Conservation (phyloP, 1,140 invertebrate species). For the Cyrtorhinus lividipennis region DNA sequence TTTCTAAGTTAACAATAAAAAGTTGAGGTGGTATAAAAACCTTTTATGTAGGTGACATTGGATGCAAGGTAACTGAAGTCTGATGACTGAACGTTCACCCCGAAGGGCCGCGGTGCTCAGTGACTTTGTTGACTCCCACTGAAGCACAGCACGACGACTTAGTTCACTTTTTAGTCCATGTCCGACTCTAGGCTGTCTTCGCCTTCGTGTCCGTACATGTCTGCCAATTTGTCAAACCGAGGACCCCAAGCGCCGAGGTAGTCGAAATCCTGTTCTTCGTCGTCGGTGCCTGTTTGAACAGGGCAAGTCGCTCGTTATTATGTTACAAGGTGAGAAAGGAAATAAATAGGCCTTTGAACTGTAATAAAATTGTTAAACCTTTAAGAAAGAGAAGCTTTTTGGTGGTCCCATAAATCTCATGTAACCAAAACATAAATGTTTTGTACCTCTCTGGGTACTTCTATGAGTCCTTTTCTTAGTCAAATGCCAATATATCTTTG, state of each 20-base stretch:
- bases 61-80: slow-evolving; percentile 3
- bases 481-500: too few relatives aligned
- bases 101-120: background rate
- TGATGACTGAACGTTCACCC: slow-evolving; percentile 2
- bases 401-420: too few relatives aligned
- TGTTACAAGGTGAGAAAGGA: too few relatives aligned
- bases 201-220: slow-evolving; percentile 84
- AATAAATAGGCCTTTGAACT: too few relatives aligned
- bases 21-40: background rate
- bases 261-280: slow-evolving; percentile 91
- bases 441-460: too few relatives aligned
- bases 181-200: slow-evolving; percentile 44
- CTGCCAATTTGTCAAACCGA: slow-evolving; percentile 88
- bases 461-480: too few relatives aligned
- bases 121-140: background rate
- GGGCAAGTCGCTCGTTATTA: too few relatives aligned
- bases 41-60: background rate
- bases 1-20: background rate
- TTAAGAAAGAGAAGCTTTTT: too few relatives aligned
- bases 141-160: background rate
- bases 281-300: slow-evolving; percentile 66
- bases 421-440: too few relatives aligned
- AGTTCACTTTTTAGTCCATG: slow-evolving; percentile 5
- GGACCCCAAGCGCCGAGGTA: slow-evolving; percentile 94
- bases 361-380: too few relatives aligned